Conservation (phyloP, 2,113 vertebrate genomes). For the Ammodramus savannarum region DNA sequence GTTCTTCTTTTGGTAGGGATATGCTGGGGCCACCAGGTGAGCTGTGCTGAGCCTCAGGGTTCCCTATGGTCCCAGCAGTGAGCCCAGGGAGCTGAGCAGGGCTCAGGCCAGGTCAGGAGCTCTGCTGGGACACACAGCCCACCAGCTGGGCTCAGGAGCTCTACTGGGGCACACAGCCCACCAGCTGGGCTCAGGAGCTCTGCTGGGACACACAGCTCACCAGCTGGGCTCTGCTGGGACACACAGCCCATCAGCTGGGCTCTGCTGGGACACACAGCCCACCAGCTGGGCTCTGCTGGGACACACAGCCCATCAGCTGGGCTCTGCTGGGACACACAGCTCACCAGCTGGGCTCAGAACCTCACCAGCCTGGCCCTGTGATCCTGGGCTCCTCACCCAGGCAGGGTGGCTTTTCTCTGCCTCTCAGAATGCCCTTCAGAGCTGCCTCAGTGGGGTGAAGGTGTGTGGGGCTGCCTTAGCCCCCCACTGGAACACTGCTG, state of each 20-base stretch:
- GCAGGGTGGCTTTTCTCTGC: neutral
- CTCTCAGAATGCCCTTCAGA: neutral
- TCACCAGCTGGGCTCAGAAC: neutral
- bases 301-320: too few species aligned
- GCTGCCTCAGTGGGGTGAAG: neutral
- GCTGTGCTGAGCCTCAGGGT: neutral
- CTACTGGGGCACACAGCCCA: too few species aligned
- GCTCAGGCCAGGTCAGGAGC: neutral
- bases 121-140: neutral
- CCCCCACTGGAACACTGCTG: neutral
- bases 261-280: neutral
- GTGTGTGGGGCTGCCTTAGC: neutral
- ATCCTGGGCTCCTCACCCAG: neutral
- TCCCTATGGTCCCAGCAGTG: neutral
- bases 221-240: neutral
- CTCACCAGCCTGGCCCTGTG: neutral
- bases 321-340: too few species aligned
- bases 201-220: too few species aligned
- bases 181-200: too few species aligned
- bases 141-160: neutral
- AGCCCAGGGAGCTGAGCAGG: neutral
- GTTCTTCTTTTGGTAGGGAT: rapidly evolving
- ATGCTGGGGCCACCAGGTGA: neutral
- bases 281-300: neutral
- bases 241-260: neutral